phyloP scores from a whole-genome alignment of 2,113 vertebrate species.

The Cairina moschata region DNA sequence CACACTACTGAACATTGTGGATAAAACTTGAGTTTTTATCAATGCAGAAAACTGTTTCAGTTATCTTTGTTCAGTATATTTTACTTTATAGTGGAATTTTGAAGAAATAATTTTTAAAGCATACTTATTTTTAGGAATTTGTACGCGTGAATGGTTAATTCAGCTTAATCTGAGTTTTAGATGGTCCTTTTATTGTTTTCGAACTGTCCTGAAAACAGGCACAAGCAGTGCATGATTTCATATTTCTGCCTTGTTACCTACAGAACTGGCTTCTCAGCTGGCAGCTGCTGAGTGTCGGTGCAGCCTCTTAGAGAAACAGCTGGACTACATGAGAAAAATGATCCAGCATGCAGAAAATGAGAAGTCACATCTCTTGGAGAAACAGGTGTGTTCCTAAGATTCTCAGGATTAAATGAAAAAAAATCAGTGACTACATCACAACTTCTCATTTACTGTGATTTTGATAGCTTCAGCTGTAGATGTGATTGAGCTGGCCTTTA shows the following conservation, averaged over 20 bases:
- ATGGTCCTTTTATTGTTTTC: neutral
- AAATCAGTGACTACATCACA: neutral
- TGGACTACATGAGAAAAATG: conserved; percentile 90
- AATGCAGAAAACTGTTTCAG: neutral
- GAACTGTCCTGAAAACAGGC: neutral
- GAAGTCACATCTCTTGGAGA: conserved; percentile 81
- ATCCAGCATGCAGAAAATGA: conserved; percentile 86
- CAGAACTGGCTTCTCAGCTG: conserved; percentile 87
- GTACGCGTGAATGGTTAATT: neutral
- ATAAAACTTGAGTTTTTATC: neutral
- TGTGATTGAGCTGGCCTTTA: neutral
- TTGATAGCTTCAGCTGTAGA: neutral
- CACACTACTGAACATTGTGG: neutral
- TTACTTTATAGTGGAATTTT: neutral
- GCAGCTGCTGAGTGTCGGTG: conserved; percentile 89
- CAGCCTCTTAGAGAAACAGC: conserved; percentile 87
- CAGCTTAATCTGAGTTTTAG: neutral
- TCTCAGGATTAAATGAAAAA: neutral
- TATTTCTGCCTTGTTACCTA: conserved; percentile 22
- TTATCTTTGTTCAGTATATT: neutral
- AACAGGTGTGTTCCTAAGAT: conserved; percentile 80
- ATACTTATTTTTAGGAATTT: neutral
- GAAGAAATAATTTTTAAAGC: neutral
- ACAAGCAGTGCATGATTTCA: neutral
- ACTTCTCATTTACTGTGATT: neutral